Evolutionary conservation across 2,797 vertebrate species (phyloP).

Genomic region (Onychomys arenicola): DNA sequence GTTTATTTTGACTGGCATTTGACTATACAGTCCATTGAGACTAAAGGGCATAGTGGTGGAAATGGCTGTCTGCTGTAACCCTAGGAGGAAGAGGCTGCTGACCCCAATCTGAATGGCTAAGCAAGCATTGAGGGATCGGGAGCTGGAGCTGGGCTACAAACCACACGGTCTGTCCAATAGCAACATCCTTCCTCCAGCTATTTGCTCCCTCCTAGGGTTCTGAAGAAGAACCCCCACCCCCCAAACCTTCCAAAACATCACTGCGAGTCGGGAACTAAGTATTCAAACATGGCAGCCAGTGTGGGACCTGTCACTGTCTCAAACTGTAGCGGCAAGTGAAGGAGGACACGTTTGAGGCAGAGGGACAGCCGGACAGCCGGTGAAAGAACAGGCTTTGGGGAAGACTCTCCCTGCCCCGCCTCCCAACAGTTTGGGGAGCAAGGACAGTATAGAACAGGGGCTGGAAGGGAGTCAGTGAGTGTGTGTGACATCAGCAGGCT

Average conservation of each 20-base stretch:
- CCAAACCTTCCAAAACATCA: neutral
- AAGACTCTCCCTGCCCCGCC: neutral
- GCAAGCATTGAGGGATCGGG: neutral
- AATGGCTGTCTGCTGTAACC: neutral
- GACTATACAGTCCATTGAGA: no score
- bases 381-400: neutral
- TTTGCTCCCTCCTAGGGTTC: neutral
- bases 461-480: neutral
- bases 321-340: neutral
- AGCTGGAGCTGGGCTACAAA: neutral
- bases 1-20: neutral
- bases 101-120: neutral
- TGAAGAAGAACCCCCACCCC: neutral
- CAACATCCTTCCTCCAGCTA: neutral
- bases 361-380: neutral
- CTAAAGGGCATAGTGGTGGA: neutral
- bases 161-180: neutral
- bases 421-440: neutral
- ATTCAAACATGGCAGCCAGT: neutral
- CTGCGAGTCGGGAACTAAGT: neutral
- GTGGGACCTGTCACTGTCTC: neutral
- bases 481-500: neutral
- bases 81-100: neutral
- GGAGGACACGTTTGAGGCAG: neutral
- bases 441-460: neutral